Base-by-base conservation (phyloP, 2,888 invertebrate genomes). In the Agapetus fuscipes region DNA sequence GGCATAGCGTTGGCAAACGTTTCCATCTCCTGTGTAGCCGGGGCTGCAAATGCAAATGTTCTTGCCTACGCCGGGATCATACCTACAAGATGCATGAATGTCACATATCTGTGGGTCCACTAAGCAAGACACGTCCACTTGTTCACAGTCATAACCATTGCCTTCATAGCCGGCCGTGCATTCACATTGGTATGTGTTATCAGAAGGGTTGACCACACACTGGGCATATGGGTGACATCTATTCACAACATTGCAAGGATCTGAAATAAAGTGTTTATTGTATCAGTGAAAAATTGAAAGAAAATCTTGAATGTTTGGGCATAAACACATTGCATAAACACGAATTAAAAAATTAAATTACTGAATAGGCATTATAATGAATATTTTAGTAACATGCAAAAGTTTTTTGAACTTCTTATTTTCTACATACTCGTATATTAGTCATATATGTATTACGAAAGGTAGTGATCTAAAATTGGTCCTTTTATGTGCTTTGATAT, bases 151-250 rank as follows among this genome's bases (percentile, higher is more conserved):
- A 45, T 72, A 75, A 6, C 90, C 91, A 57, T 93, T 86, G 14
- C 93, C 93, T 54, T 80, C 78, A 61, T 76, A 93, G 3, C 88
- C 90, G n/a, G 77, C 71, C 41, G 79, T 82, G 56, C 94, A 94
- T 30, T 76, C 73, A 55, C 94, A 94, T 39, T 66, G 62, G 51
- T 77, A 76, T 2, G 67, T 61, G 36, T 71, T 64, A 2, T 67
- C 65, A 17, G 69, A 59, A 10, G 73, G 62, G 29, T 73, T 62
- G 59, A 71, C 77, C 37, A 76, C 66, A 57, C 94, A 94, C 34
- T 80, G 73, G 3, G 90, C 93, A 56, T 88, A 78, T 11, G 76
- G 74, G 52, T 90, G 83, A 56, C 94, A 95, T 53, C 83, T 81
- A 50, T 80, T 72, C 41, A 85, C 72, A 20, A 77, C 72, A 55